Evolutionary conservation across 2,888 invertebrate genomes (phyloP).

Genomic region (Drymonia ruficornis): DNA sequence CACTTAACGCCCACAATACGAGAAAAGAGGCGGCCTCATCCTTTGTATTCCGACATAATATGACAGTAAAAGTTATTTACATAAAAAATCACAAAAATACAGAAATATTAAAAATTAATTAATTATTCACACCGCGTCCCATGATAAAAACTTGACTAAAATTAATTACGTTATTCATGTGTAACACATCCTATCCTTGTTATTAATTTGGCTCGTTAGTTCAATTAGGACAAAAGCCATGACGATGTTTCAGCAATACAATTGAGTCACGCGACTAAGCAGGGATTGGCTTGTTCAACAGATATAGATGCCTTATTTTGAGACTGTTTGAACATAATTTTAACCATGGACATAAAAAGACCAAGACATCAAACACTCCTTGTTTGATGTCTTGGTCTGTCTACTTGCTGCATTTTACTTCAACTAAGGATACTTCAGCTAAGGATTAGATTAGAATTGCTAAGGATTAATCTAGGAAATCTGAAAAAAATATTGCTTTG

Average conservation of each 20-base stretch:
- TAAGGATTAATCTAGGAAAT: too few species aligned
- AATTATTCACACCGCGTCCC: not conserved
- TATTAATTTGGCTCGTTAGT: constrained; percentile 55
- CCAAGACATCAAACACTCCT: too few species aligned
- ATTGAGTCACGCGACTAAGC: constrained; percentile 51
- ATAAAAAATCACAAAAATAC: not conserved
- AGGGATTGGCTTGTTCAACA: constrained; percentile 47
- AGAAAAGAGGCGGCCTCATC: too few species aligned
- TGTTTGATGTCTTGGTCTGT: too few species aligned
- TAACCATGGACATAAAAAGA: not conserved
- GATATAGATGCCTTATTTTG: not conserved
- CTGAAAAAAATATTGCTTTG: too few species aligned
- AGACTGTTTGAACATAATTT: not conserved
- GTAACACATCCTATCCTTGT: constrained; percentile 48
- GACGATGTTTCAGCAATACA: constrained; percentile 42
- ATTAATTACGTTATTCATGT: constrained; percentile 45
- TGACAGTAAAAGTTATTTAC: too few species aligned
- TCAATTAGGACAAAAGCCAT: constrained; percentile 54
- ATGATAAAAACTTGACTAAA: constrained; percentile 26
- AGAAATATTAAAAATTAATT: not conserved
- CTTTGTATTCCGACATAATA: too few species aligned
- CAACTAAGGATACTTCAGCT: too few species aligned
- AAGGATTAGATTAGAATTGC: too few species aligned
- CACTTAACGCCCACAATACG: too few species aligned
- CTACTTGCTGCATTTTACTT: too few species aligned